A percentile compares a stretch with the other conserved stretches of the same genome.
Conservation (phyloP, 2,888 invertebrate genomes). For the Abrostola tripartita region DNA sequence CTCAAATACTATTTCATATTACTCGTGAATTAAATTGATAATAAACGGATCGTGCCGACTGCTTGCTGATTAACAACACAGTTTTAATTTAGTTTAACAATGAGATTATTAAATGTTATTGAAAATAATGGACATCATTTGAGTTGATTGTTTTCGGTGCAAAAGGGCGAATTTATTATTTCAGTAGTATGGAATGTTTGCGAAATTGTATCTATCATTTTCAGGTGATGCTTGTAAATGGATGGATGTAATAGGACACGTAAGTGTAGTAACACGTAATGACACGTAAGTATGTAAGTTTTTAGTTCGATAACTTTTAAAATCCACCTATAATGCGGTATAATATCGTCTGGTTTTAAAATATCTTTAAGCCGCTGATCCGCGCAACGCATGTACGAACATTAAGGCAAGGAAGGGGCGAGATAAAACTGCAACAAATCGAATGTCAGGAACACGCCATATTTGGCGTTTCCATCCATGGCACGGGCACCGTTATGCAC, state of each 20-base stretch:
- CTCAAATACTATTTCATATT: constrained; percentile 50
- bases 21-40: constrained; percentile 50
- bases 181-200: background rate
- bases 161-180: constrained; percentile 20
- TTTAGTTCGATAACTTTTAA: too few relatives aligned
- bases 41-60: constrained; percentile 48
- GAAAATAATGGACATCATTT: constrained; percentile 43
- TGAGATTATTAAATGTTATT: constrained; percentile 51
- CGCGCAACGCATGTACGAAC: constrained; percentile 27
- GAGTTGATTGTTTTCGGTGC: constrained; percentile 41
- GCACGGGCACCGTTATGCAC: constrained; percentile 76
- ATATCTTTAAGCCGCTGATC: constrained; percentile 47
- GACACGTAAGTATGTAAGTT: background rate
- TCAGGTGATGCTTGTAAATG: constrained; percentile 7
- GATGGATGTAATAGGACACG: too few relatives aligned
- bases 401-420: constrained; percentile 47
- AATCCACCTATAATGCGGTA: too few relatives aligned
- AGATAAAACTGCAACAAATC: constrained; percentile 83
- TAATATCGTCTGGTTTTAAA: background rate
- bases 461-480: constrained; percentile 66
- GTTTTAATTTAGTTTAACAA: constrained; percentile 59
- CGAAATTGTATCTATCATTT: background rate
- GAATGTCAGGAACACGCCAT: constrained; percentile 78
- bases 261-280: too few relatives aligned
- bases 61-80: constrained; percentile 47